Evolutionary conservation across 2,113 vertebrate species (phyloP).

Genomic region (Columba livia): DNA sequence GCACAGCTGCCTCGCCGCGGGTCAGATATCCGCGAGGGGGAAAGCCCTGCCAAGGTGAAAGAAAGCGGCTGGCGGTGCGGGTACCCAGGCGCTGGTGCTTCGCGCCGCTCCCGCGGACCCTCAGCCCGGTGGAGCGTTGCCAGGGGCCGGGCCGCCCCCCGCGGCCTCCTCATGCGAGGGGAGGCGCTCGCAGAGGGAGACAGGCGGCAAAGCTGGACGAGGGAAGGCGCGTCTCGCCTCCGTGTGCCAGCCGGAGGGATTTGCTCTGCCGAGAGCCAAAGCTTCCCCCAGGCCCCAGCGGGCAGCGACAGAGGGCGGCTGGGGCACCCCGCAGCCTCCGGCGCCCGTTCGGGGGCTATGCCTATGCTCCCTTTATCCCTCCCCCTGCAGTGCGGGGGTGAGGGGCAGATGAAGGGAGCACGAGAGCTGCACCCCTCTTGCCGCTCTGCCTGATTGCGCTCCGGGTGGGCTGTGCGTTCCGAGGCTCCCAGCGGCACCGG

Average conservation of each 20-base stretch:
- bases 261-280: rapidly evolving
- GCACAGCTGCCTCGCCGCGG: rapidly evolving
- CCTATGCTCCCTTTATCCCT: rapidly evolving
- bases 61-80: rapidly evolving
- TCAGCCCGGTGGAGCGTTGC: rapidly evolving
- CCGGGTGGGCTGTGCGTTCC: neutral
- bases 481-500: neutral
- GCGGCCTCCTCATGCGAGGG: no score
- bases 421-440: neutral
- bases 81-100: no score
- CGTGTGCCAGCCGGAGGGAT: neutral
- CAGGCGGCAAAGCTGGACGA: rapidly evolving
- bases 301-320: neutral
- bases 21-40: neutral
- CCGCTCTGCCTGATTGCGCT: neutral
- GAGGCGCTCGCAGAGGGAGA: rapidly evolving
- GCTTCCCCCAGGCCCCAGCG: rapidly evolving
- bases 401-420: neutral
- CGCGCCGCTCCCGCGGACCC: rapidly evolving
- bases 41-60: neutral
- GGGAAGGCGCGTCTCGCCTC: no score
- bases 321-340: rapidly evolving
- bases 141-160: rapidly evolving
- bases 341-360: rapidly evolving
- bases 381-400: neutral